Evolutionary conservation across 2,113 vertebrate species (phyloP).

Genomic region (Trochalopteron elliotii): DNA sequence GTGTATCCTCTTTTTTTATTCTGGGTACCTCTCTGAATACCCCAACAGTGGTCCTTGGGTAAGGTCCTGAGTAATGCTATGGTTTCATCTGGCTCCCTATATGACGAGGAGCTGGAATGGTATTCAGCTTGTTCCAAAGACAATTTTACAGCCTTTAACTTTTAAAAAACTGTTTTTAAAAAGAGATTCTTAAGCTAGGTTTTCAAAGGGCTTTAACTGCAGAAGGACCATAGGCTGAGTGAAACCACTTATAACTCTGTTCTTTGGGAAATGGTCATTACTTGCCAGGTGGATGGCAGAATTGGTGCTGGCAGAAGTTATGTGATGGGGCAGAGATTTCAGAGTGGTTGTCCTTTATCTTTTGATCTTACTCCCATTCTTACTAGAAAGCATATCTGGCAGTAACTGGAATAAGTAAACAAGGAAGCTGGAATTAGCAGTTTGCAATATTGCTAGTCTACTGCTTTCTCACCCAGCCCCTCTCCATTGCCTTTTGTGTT

Average conservation of each 20-base stretch:
- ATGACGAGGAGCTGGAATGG: not conserved
- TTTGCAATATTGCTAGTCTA: not conserved
- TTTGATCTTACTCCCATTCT: not conserved
- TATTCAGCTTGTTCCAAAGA: accelerated
- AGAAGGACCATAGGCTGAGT: not conserved
- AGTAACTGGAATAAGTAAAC: not conserved
- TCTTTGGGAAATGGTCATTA: not conserved
- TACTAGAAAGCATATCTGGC: not conserved
- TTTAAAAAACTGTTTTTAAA: not conserved
- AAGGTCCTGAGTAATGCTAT: not conserved
- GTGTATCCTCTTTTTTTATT: not conserved
- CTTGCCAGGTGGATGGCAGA: not conserved
- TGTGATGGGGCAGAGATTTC: not conserved
- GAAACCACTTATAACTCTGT: not conserved
- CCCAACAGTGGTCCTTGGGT: not conserved
- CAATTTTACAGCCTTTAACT: not conserved
- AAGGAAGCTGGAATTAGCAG: not conserved
- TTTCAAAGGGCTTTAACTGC: not conserved
- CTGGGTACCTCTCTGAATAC: not conserved
- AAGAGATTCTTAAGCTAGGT: not conserved
- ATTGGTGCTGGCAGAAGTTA: not conserved
- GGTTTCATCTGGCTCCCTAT: not conserved
- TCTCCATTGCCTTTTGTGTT: not conserved
- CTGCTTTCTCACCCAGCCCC: not conserved
- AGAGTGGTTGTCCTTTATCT: not conserved